Conservation (phyloP, 2,113 vertebrate species). For the Zapus hudsonius region DNA sequence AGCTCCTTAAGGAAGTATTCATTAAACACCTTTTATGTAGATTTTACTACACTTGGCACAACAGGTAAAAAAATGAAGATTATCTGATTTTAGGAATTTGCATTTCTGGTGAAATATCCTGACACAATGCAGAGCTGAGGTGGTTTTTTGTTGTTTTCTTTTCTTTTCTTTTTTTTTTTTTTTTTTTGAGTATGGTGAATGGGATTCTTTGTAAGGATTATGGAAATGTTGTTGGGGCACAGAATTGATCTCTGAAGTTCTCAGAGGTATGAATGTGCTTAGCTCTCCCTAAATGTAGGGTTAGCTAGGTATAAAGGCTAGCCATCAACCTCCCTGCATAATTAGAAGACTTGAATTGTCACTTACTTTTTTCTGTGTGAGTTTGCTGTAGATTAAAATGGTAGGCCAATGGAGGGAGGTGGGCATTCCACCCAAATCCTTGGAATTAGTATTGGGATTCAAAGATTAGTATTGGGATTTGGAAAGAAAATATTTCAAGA, state of each 20-base stretch:
- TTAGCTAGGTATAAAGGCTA: neutral
- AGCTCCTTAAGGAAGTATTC: neutral
- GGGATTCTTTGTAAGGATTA: neutral
- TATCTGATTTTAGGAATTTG: constrained; percentile 31
- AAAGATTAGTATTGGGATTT: no score
- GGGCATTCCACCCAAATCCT: neutral
- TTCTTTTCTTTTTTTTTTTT: neutral
- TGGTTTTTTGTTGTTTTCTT: no score
- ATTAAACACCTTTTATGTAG: constrained; percentile 2
- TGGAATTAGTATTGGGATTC: neutral
- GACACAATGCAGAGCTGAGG: neutral
- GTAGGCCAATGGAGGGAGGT: neutral
- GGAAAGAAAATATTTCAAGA: constrained; percentile 27
- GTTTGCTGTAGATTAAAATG: neutral
- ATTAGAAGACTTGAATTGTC: neutral
- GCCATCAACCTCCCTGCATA: neutral
- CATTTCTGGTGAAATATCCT: constrained; percentile 19
- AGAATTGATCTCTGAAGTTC: neutral
- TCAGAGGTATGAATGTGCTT: neutral
- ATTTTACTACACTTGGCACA: constrained; percentile 14
- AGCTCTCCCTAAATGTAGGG: neutral
- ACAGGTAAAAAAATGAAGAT: neutral
- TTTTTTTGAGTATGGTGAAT: neutral
- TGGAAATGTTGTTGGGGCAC: neutral
- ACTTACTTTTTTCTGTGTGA: neutral